Conservation (phyloP, 2,888 invertebrate genomes). For the Noctua janthina region DNA sequence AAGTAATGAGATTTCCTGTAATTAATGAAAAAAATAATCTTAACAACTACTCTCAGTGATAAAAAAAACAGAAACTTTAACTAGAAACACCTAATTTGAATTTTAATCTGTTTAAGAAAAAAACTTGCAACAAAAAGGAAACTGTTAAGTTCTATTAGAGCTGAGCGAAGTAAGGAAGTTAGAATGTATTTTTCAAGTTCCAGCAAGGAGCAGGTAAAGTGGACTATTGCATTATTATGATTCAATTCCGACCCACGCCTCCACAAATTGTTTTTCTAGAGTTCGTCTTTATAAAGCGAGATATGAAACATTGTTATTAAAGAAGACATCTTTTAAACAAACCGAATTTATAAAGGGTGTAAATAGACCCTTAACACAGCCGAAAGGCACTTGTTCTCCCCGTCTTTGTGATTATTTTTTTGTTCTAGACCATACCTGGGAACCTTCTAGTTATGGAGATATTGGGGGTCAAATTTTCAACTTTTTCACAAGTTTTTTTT, state of each 20-base stretch:
- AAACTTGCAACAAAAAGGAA: conserved; percentile 40
- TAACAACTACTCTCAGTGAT: neutral
- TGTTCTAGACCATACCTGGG: too few species aligned
- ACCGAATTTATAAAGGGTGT: neutral
- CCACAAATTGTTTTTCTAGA: conserved; percentile 46
- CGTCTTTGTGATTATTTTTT: too few species aligned
- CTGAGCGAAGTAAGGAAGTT: conserved; percentile 53
- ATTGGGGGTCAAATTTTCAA: too few species aligned
- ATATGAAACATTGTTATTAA: neutral
- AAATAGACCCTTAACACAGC: too few species aligned
- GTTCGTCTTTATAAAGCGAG: conserved; percentile 15
- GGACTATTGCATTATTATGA: conserved; percentile 57
- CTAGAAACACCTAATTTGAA: conserved; percentile 47
- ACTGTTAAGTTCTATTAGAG: conserved; percentile 52
- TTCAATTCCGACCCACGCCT: conserved; percentile 55
- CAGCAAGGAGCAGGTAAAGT: conserved; percentile 41
- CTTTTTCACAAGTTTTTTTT: too few species aligned
- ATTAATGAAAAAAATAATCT: conserved; percentile 50
- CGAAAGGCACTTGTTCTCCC: too few species aligned
- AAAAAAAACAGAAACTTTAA: conserved; percentile 31
- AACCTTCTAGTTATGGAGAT: too few species aligned
- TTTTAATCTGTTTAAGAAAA: conserved; percentile 56
- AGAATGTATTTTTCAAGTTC: conserved; percentile 54
- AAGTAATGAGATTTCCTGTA: conserved; percentile 64
- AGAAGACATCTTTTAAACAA: conserved; percentile 1